phyloP scores from a whole-genome alignment of 2,113 vertebrate species.

The Tursiops truncatus region DNA sequence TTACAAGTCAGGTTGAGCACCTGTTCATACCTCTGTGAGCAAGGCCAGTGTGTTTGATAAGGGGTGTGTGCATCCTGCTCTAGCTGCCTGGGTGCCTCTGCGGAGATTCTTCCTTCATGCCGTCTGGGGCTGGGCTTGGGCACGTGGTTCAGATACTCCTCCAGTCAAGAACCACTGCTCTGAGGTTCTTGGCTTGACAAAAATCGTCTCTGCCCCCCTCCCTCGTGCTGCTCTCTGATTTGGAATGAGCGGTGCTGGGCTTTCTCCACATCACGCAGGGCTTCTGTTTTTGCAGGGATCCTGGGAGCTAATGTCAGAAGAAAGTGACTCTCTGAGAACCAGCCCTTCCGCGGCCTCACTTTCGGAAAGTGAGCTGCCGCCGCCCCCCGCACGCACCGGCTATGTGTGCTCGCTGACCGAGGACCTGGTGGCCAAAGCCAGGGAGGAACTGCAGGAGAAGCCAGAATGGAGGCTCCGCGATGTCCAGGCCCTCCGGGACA shows the following conservation, averaged over 20 bases:
- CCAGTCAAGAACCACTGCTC: neutral
- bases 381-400: slow-evolving; percentile 84
- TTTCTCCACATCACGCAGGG: neutral
- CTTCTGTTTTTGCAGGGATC: slow-evolving; percentile 70
- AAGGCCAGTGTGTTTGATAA: neutral
- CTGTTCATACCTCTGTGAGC: neutral
- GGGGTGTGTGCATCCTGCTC: neutral
- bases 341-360: slow-evolving; percentile 85
- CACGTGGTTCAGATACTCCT: neutral
- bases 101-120: neutral
- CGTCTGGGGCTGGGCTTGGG: neutral
- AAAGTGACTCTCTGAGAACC: slow-evolving; percentile 88
- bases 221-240: neutral
- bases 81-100: neutral
- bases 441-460: slow-evolving; percentile 98
- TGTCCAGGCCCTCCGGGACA: slow-evolving; percentile 95
- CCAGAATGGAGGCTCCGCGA: slow-evolving; percentile 97
- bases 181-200: neutral
- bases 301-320: slow-evolving; percentile 90
- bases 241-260: neutral
- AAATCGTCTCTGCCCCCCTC: neutral
- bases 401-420: slow-evolving; percentile 93
- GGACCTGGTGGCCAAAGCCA: slow-evolving; percentile 94
- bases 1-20: fast-evolving
- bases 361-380: slow-evolving; percentile 82